Percentiles rank a stretch among this genome's conserved stretches.
Evolutionary conservation across 2,797 vertebrate genomes (phyloP).

Genomic region (Mormyrops attenuatus): DNA sequence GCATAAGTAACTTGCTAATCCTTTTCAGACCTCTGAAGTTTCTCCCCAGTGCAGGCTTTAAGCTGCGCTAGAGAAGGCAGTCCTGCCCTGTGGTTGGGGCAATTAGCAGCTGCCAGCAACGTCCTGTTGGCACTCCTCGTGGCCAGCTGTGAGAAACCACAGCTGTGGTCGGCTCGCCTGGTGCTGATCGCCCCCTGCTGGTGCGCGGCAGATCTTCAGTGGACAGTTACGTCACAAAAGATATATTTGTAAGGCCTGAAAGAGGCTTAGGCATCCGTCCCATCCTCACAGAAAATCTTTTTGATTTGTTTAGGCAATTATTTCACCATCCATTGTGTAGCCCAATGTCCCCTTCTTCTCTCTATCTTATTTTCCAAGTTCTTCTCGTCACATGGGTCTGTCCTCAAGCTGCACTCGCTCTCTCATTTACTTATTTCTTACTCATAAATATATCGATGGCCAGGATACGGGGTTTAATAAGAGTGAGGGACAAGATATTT

Average conservation of each 20-base stretch:
- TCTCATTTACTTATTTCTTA: background rate
- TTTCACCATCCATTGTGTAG: background rate
- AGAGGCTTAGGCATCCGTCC: background rate
- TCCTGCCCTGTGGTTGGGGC: background rate
- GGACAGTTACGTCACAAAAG: background rate
- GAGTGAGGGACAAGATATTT: background rate
- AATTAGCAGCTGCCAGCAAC: background rate
- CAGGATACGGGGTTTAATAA: background rate
- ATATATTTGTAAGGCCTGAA: background rate
- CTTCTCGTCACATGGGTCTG: background rate
- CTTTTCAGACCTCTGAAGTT: background rate
- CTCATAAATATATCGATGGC: background rate
- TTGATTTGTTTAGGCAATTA: conserved; percentile 1
- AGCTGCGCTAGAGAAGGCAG: background rate
- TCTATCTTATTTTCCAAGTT: background rate
- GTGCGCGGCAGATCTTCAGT: background rate
- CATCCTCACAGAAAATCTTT: background rate
- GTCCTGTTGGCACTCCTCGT: background rate
- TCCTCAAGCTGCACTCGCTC: background rate
- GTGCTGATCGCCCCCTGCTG: conserved; percentile 3
- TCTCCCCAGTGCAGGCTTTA: background rate
- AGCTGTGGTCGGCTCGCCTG: background rate
- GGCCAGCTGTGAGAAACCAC: background rate
- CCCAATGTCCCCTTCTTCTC: background rate
- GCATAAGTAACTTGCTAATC: background rate